Base-by-base conservation (phyloP, 2,888 invertebrate species). In the Pammene aurita region DNA sequence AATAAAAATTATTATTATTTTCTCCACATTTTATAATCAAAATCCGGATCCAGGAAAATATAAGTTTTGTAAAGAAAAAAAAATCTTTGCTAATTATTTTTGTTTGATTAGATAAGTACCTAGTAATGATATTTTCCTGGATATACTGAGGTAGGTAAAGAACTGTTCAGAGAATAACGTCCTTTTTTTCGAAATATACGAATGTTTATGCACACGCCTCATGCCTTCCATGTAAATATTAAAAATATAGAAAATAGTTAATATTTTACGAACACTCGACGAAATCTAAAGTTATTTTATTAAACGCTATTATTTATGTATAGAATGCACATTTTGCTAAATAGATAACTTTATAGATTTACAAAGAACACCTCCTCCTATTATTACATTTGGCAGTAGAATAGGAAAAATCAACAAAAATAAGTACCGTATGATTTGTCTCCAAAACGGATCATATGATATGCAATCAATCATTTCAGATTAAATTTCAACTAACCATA, bases 191-290 rank as follows among this genome's bases (percentile, higher is more conserved):
- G 69, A 76, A 75, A 77, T 75, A 74, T 79, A 78, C 77, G 76
- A 73, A 78, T 75, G 76, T 78, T 77, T 68, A 72, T 80, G 84
- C 84, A 84, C 87, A 84, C 76, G 85, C 85, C 84, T 88, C 80
- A 86, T 83, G 88, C 90, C 89, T 90, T 90, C 88, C 88, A 88
- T 91, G 90, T 89, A 89, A 81, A 90, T 90, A 89, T 63, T 57
- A 64, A 63, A 82, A 75, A 80, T 71, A 72, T 69, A 71, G 48
- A 66, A 67, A 65, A 68, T 66, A 64, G 46, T 65, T 66, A 50
- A 70, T 71, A 67, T 73, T 69, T 71, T 73, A 68, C 64, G 35
- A 67, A 72, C 67, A 58, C 68, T 71, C 58, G 62, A 68, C 44
- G 55, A 68, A 66, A 67, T 57, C 56, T 56, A 55, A 63, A 57